A percentile compares a stretch with the other conserved stretches of the same genome.
These are phyloP conservation scores for Pantherophis alleghaniensis DNA, from an alignment of 2,797 vertebrate species.

Conservation along the genomic window DNA sequence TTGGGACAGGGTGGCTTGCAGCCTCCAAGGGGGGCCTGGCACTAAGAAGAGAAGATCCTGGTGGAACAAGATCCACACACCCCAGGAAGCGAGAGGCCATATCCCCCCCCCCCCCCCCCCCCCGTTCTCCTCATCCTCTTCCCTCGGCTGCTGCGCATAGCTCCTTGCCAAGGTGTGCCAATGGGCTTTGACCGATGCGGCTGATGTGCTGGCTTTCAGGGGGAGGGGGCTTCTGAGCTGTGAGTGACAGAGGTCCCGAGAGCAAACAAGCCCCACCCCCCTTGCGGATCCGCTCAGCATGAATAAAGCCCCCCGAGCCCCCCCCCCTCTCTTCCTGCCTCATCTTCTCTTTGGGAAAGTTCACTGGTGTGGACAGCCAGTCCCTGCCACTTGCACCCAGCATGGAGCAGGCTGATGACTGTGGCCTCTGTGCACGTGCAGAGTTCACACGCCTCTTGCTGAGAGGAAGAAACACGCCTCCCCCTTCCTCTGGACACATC, in stretches of 20 bases:
- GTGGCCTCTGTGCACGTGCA: neutral
- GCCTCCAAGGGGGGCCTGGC: neutral
- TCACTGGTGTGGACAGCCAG: accelerated
- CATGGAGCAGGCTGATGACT: neutral
- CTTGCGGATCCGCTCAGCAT: neutral
- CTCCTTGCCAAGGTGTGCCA: neutral
- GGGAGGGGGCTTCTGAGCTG: neutral
- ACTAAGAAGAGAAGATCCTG: too few relatives aligned
- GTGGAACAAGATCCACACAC: neutral
- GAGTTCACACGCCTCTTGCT: neutral
- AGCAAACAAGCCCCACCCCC: too few relatives aligned
- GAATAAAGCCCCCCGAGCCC: neutral
- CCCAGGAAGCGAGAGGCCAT: neutral
- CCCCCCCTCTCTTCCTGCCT: neutral
- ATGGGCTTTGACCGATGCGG: too few relatives aligned
- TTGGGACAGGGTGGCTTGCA: neutral
- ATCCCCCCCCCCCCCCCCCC: neutral
- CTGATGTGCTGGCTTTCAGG: neutral
- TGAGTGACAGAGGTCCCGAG: neutral
- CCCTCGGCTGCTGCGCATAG: too few relatives aligned
- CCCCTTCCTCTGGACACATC: neutral
- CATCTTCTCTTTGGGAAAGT: neutral
- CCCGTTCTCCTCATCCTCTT: accelerated
- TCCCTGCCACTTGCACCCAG: neutral
- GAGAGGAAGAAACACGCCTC: neutral